phyloP scores from a whole-genome alignment of 1,140 invertebrate genomes.

The Leptinotarsa defecta region DNA sequence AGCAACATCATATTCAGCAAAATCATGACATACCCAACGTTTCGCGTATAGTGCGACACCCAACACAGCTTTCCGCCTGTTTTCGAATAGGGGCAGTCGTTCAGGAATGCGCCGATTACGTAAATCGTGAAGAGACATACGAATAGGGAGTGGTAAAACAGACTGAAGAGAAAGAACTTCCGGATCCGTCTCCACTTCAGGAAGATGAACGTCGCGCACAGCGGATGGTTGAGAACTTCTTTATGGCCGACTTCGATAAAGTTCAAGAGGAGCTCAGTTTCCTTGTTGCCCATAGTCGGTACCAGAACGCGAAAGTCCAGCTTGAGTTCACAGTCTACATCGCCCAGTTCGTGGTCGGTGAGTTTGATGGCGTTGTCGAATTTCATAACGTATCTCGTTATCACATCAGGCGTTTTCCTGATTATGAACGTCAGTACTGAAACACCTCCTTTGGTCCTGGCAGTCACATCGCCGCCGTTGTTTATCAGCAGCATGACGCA shows the following conservation, averaged over 20 bases:
- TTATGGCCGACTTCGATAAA: constrained; percentile 77
- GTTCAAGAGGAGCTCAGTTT: constrained; percentile 74
- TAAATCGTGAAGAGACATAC: constrained; percentile 74
- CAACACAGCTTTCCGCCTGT: constrained; percentile 47
- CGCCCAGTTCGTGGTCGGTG: constrained; percentile 79
- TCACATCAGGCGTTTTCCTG: constrained; percentile 76
- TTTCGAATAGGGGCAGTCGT: constrained; percentile 49
- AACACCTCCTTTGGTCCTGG: constrained; percentile 77
- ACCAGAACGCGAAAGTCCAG: constrained; percentile 75
- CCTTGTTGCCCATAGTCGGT: constrained; percentile 60
- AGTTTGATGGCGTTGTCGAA: constrained; percentile 78
- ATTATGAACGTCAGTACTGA: constrained; percentile 81
- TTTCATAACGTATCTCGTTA: constrained; percentile 66
- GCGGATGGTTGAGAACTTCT: constrained; percentile 76
- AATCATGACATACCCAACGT: constrained; percentile 64
- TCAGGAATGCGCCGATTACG: constrained; percentile 63
- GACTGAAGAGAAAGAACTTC: constrained; percentile 80
- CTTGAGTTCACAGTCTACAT: constrained; percentile 81
- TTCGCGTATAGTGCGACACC: constrained; percentile 56
- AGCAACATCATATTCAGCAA: constrained; percentile 66
- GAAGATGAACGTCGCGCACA: constrained; percentile 80
- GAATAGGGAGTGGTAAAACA: constrained; percentile 78
- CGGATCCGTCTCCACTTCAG: constrained; percentile 82
- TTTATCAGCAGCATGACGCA: constrained; percentile 76
- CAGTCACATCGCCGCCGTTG: constrained; percentile 80